Evolutionary conservation across 2,888 invertebrate genomes (phyloP).

Genomic region (Scaptomyza parva): DNA sequence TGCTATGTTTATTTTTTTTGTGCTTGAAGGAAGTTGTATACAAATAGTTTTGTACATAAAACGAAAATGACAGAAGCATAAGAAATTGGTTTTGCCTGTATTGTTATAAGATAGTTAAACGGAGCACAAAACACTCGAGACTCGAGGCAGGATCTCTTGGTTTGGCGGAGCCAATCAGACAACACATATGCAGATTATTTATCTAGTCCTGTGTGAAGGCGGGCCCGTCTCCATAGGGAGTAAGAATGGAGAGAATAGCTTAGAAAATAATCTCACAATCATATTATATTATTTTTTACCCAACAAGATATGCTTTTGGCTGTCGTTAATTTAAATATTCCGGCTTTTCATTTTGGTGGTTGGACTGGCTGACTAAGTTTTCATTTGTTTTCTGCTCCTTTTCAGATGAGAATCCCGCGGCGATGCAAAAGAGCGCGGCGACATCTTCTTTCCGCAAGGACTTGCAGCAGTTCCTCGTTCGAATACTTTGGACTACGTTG

Average conservation of each 20-base stretch:
- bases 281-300: constrained; percentile 55
- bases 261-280: constrained; percentile 47
- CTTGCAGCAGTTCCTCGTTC: constrained; percentile 26
- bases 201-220: constrained; percentile 39
- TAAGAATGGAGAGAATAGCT: neutral
- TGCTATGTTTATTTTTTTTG: too few relatives aligned
- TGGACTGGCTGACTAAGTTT: neutral
- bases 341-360: neutral
- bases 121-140: constrained; percentile 41
- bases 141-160: neutral
- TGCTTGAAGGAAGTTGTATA: neutral
- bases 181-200: constrained; percentile 60
- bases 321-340: constrained; percentile 39
- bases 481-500: constrained; percentile 30
- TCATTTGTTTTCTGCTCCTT: constrained; percentile 24
- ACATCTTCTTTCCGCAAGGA: constrained; percentile 35
- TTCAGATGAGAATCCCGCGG: constrained; percentile 93
- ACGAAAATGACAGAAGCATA: neutral
- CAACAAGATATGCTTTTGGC: constrained; percentile 20
- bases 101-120: neutral
- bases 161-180: constrained; percentile 1
- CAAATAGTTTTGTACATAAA: neutral
- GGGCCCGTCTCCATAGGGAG: constrained; percentile 12
- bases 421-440: constrained; percentile 93
- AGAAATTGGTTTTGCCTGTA: neutral